Evolutionary conservation across 2,888 invertebrate genomes (phyloP), one percentile per base, ranked within the genome.

Genomic region (Xestia c-nigrum): DNA sequence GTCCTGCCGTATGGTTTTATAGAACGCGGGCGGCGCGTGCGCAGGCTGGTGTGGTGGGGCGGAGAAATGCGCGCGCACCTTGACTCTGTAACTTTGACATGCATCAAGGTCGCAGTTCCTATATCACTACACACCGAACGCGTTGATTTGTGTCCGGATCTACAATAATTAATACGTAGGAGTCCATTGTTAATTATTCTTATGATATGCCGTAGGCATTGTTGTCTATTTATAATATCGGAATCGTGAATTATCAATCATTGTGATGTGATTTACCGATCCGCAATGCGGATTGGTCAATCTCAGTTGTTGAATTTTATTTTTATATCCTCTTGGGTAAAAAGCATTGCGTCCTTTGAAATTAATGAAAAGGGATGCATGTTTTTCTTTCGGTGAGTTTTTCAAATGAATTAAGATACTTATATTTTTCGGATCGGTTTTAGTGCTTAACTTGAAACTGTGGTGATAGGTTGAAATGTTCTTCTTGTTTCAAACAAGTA

Each of bases 1-100:
- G 87, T 84, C 76, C 77, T 69, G 71, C 69, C 65, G 90, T 93
- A 93, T 93, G 93, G 91, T 94, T 95, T 92, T 95, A 95, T 95
- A 94, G 91, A 93, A 90, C 89, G 80, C 87, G 78, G 78, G 66
- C 82, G 75, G 83, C 76, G 85, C 86, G 80, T 82, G 85, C 85
- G 89, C 76, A 72, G 80, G 89, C 71, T 70, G 76, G 84, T 76
- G 88, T 80, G 91, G 94, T 92, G 94, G 94, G 94, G 94, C 90
- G 84, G 90, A 91, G 93, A 93, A 94, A 94, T 94, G 93, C 87
- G 89, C 83, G 89, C 82, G 86, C 84, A 89, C 93, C 93, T 94
- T 94, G 94, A 87, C 91, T 91, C 89, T 91, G 89, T 90, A 92
- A 91, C 92, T 92, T 91, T 93, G 92, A 93, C 92, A 92, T 90